Base-by-base conservation (phyloP, 2,888 invertebrate genomes). In the Epinotia bilunana region DNA sequence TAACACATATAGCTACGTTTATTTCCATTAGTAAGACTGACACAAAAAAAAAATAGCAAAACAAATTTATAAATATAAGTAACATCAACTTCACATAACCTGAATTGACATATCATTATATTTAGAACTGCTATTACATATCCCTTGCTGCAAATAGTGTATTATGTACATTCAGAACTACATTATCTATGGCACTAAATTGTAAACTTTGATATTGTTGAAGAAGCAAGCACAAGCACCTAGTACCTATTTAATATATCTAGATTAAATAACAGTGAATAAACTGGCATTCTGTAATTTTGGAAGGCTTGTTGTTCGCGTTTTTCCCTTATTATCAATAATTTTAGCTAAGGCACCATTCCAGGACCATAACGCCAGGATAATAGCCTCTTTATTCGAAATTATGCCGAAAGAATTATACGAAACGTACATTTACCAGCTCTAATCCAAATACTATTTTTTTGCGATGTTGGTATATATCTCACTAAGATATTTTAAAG, bases 171-270 rank as follows among this genome's bases (percentile, higher is more conserved):
- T 12, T 28, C 9, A 65, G 33, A 4, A 12, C 20, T 43, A 58
- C 39, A 7, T 67, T 28, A n/a, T 65, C 28, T 72, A 72, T 72
- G 72, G 72, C 72, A 67, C 72, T 60, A 4, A n/a, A 64, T 46
- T 16, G 43, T n/a, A 49, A 65, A n/a, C n/a, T 64, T 23, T n/a
- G 49, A 53, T 5, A 28, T 65, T 16, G 16, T 57, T 28, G 28
- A 49, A 46, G 11, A n/a, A 39, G n/a, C 11, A 58, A 65, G 33
- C 33, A 28, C 28, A 6, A 20, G 58, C 33, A 33, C 58, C 63
- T 18, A 18, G 3, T 11, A 12, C 3, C 46, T 58, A n/a, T 58
- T 33, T 28, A 58, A 43, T 43, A 49, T 16, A 60, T 33, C 33
- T 60, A 49, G 49, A 65, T 65, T 7, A 33, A 65, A 72, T 58